Evolutionary conservation across 2,113 vertebrate genomes (phyloP), one percentile per base, ranked within the genome.

Genomic region (Eurypyga helias): DNA sequence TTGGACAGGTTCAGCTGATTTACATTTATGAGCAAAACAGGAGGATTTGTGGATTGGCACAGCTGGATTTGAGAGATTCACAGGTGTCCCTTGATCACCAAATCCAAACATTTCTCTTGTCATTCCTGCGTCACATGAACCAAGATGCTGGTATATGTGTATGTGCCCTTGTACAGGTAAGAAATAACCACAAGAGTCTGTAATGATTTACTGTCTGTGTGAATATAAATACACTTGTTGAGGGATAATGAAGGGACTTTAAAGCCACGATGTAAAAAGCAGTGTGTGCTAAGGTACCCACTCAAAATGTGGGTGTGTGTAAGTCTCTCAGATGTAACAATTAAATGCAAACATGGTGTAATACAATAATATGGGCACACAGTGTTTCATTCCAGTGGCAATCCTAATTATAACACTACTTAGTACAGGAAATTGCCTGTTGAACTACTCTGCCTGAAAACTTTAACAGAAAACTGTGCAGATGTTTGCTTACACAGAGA

Each of bases 381-480:
- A 38, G 70, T 58, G 89, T 89, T 95, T 97, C 96, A 95, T 97
- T 97, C 94, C 94, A 97, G 89, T 95, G 92, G 97, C 94, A 94
- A 76, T 87, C 92, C 96, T 97, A 96, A 97, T 97, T 95, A 97
- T 87, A 87, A 95, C 86, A 84, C 90, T 92, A 51, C 91, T 94
- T 83, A 93, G 83, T 38, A 48, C 86, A 96, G 86, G 90, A 95
- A 96, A 95, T 92, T 93, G 93, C 85, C 95, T 79, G 60, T 89
- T 96, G 78, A 94, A 78, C 84, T 81, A 43, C 81, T 82, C 76
- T 94, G 69, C 70, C 81, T 88, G 91, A 79, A 94, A 95, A 93
- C 72, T 70, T 95, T 19, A 33, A 76, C 60, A 92, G 62, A 96
- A 94, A 94, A 33, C 76, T 1, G 3, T 41, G n/a, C 34, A 12